A percentile compares a stretch with the other conserved stretches of the same genome.
These are phyloP conservation scores for Hippopotamyrus pictus DNA, from an alignment of 2,797 vertebrate genomes.

Conservation along the genomic window DNA sequence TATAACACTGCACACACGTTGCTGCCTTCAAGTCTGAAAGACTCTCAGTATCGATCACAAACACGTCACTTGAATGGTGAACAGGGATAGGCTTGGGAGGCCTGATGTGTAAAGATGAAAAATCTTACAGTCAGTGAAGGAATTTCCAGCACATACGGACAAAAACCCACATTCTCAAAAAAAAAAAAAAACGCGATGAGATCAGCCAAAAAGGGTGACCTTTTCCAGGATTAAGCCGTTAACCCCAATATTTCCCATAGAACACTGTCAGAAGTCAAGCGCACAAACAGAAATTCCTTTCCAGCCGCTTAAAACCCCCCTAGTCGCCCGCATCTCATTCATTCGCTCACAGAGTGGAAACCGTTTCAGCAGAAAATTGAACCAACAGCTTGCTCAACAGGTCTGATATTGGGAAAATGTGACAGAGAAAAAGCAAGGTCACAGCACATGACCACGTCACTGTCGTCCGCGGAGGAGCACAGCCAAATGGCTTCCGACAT, in stretches of 20 bases:
- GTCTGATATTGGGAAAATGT: not conserved
- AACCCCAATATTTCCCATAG: not conserved
- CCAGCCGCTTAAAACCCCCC: not conserved
- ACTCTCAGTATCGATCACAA: not conserved
- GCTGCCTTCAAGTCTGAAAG: not conserved
- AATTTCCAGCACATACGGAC: not conserved
- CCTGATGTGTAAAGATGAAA: not conserved
- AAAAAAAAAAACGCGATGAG: not conserved
- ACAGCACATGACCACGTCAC: not conserved
- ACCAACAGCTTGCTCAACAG: not conserved
- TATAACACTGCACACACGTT: not conserved
- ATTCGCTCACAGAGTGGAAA: not conserved
- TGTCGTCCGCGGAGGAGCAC: not conserved
- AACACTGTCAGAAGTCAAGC: not conserved
- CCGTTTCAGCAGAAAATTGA: not conserved
- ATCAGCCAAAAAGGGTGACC: not conserved
- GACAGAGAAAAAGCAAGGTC: not conserved
- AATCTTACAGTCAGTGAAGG: not conserved
- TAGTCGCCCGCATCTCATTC: not conserved
- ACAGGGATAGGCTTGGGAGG: not conserved
- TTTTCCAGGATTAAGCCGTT: not conserved
- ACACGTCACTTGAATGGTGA: not conserved
- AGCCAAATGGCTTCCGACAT: not conserved
- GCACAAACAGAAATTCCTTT: not conserved
- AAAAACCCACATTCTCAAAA: not conserved